A percentile compares a stretch with the other conserved stretches of the same genome.
Evolutionary conservation across 2,113 vertebrate genomes (phyloP).

Genomic region (Clarias gariepinus): DNA sequence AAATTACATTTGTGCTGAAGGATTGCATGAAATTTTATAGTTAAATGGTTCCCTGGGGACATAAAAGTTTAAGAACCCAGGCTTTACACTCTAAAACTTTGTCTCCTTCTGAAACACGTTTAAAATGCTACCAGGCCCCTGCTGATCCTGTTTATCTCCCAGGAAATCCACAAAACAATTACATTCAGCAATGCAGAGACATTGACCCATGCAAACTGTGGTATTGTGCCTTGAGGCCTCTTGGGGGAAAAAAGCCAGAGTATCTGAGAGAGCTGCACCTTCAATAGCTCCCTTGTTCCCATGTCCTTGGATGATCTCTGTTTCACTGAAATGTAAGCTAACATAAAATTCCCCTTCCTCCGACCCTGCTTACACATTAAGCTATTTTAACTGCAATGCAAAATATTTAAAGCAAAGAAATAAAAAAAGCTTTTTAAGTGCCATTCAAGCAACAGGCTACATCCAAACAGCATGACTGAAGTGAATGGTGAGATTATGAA

Average conservation of each 20-base stretch:
- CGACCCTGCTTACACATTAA: background rate
- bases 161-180: slow-evolving; percentile 19
- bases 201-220: slow-evolving; percentile 22
- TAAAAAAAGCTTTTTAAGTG: background rate
- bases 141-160: background rate
- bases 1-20: background rate
- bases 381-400: background rate
- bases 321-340: background rate
- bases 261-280: background rate
- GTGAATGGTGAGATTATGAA: background rate
- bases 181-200: background rate
- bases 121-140: background rate
- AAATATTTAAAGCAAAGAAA: background rate
- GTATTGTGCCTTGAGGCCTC: slow-evolving; percentile 34
- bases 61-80: background rate
- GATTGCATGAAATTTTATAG: background rate
- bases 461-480: background rate
- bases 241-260: background rate
- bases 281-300: slow-evolving; percentile 48
- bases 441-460: background rate
- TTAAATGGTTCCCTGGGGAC: background rate
- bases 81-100: background rate
- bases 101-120: background rate
- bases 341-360: background rate
- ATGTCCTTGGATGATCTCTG: slow-evolving; percentile 40